Conservation (phyloP, 64 coral and sea anemone genomes). For the Stichodactyla mertensii region DNA sequence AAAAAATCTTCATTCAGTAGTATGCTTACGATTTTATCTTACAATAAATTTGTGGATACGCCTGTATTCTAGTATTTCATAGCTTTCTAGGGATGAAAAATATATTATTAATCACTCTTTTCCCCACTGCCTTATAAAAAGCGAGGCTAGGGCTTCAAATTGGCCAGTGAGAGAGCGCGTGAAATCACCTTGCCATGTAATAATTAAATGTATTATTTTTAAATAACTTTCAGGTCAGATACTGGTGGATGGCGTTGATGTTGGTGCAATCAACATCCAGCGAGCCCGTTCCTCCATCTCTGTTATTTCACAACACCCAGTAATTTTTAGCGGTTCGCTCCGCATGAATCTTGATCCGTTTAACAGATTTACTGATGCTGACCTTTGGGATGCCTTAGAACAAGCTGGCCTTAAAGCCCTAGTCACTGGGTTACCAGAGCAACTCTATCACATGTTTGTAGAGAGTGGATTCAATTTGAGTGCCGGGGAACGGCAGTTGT, state of each 20-base stretch:
- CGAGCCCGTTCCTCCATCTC: constrained; percentile 37
- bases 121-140: no score
- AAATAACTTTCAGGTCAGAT: constrained; percentile 14
- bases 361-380: constrained; percentile 17
- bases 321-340: constrained; percentile 48
- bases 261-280: constrained; percentile 40
- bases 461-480: constrained; percentile 21
- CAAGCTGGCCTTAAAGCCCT: constrained; percentile 43
- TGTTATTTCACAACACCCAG: constrained; percentile 53
- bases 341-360: constrained; percentile 54
- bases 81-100: no score
- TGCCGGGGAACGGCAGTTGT: constrained; percentile 22
- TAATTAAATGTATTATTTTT: not conserved
- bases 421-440: constrained; percentile 12
- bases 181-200: not conserved
- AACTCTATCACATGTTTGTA: constrained; percentile 20
- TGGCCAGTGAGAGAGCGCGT: no score
- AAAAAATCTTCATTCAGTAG: no score
- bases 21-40: no score
- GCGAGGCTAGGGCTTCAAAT: no score
- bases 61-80: no score
- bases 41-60: no score
- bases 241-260: constrained; percentile 31
- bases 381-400: constrained; percentile 43
- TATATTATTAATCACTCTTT: no score